A percentile compares a stretch with the other conserved stretches of the same genome.
Evolutionary conservation across 2,797 vertebrate genomes (phyloP).

Genomic region (Miichthys miiuy): DNA sequence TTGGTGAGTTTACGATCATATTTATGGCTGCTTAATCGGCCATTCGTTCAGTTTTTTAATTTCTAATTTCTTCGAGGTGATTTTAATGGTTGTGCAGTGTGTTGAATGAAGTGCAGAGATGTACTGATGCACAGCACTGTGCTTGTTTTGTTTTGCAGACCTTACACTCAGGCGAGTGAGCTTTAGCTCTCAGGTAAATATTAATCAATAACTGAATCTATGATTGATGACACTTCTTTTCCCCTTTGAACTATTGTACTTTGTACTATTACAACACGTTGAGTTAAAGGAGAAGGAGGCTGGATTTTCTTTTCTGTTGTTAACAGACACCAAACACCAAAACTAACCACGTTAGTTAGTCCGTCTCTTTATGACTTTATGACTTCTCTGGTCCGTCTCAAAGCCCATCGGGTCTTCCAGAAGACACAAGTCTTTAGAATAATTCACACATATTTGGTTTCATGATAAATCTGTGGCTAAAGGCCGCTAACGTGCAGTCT

Average conservation of each 20-base stretch:
- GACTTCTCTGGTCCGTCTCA: not conserved
- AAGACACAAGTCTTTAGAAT: not conserved
- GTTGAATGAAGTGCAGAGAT: not conserved
- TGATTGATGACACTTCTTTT: not conserved
- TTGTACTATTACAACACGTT: not conserved
- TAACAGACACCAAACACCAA: not conserved
- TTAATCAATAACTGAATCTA: not conserved
- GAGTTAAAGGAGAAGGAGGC: not conserved
- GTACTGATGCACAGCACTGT: not conserved
- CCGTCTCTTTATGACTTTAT: not conserved
- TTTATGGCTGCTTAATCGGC: not conserved
- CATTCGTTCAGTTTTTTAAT: not conserved
- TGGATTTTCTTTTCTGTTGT: not conserved
- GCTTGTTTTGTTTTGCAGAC: slow-evolving; percentile 61
- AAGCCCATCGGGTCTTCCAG: not conserved
- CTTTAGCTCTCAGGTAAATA: slow-evolving; percentile 70
- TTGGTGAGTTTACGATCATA: slow-evolving; percentile 60
- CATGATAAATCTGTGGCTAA: too few species aligned
- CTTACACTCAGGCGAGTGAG: slow-evolving; percentile 57
- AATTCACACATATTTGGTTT: not conserved
- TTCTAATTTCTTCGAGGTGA: not conserved
- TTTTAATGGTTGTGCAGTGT: not conserved
- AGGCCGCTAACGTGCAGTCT: too few species aligned
- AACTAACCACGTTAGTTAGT: not conserved
- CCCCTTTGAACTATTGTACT: not conserved